Evolutionary conservation across 2,888 invertebrate species (phyloP), one percentile per base, ranked within the genome.

Genomic region (Melinopterus prodromus): DNA sequence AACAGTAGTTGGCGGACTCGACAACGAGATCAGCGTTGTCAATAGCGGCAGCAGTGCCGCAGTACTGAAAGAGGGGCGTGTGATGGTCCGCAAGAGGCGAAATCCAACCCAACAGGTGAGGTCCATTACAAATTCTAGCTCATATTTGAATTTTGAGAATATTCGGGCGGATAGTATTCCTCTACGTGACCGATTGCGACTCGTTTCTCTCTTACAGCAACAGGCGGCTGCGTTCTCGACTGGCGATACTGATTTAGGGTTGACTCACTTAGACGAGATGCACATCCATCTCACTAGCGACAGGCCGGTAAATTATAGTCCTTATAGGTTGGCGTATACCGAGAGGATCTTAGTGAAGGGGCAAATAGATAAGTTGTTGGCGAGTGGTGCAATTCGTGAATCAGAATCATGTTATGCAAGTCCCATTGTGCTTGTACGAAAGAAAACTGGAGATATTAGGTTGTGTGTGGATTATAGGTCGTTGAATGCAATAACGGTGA

Each of bases 401-500:
- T 16, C 15, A 16, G n/a, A 15, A 9, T 71, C 71, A 12, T 7
- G 16, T 6, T 85, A 80, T 72, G 82, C 83, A 4, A 79, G 81
- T 35, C 83, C 81, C 7, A 77, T 81, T 26, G n/a, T 83, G 6
- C 75, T 84, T 5, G 84, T 85, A 1, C 78, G 77, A 16, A 85
- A 85, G 77, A 83, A 83, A 72, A 84, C 82, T 69, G 85, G 85
- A 2, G 83, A 83, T 76, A 6, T 79, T 0, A 72, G 86, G 16
- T 74, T 87, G 79, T 85, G 84, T 72, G 83, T 87, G 0, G 86
- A 86, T 79, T 88, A 84, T 72, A 76, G 87, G 6, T 78, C 78
- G 69, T 77, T 89, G 3, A 89, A 89, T 82, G 37, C 77, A 0
- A 83, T 83, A 6, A 88, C 87, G 0, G 81, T 85, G 0, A 85